phyloP scores from a whole-genome alignment of 2,797 vertebrate genomes.

The Sus cebifrons region DNA sequence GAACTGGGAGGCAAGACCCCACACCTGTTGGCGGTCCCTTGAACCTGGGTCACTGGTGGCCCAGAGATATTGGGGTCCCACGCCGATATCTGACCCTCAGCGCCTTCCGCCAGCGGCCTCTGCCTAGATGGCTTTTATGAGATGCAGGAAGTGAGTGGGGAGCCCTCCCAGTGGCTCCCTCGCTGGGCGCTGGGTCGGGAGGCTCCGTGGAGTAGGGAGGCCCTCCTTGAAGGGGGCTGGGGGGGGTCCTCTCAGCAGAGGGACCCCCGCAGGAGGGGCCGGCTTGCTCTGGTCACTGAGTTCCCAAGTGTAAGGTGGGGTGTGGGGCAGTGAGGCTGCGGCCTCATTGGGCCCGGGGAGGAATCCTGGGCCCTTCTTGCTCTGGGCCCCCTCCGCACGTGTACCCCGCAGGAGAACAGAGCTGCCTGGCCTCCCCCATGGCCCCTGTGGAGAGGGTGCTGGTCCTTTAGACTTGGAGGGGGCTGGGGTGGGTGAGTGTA shows the following conservation, averaged over 20 bases:
- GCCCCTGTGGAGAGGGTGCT: background rate
- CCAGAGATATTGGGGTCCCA: background rate
- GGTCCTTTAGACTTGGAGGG: no score
- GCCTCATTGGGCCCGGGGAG: background rate
- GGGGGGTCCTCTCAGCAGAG: background rate
- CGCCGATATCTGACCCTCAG: fast-evolving
- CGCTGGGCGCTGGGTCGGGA: background rate
- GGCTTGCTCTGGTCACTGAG: fast-evolving
- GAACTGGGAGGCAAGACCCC: background rate
- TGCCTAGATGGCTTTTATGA: no score
- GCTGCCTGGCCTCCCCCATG: background rate
- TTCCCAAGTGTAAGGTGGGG: background rate
- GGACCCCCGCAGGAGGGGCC: background rate
- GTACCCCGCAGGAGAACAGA: background rate
- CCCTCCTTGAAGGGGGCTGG: background rate
- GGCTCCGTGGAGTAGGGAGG: background rate
- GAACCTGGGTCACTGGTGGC: background rate
- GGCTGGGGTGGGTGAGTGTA: background rate
- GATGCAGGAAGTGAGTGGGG: background rate
- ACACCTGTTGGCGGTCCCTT: fast-evolving
- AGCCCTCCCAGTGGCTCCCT: background rate
- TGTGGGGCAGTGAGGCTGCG: background rate
- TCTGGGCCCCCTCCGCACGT: fast-evolving
- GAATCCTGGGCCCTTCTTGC: fast-evolving
- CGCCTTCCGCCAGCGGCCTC: no score